Percentiles rank a stretch among this genome's conserved stretches.
Evolutionary conservation across 2,797 vertebrate genomes (phyloP).

Genomic region (Pitangus sulphuratus): DNA sequence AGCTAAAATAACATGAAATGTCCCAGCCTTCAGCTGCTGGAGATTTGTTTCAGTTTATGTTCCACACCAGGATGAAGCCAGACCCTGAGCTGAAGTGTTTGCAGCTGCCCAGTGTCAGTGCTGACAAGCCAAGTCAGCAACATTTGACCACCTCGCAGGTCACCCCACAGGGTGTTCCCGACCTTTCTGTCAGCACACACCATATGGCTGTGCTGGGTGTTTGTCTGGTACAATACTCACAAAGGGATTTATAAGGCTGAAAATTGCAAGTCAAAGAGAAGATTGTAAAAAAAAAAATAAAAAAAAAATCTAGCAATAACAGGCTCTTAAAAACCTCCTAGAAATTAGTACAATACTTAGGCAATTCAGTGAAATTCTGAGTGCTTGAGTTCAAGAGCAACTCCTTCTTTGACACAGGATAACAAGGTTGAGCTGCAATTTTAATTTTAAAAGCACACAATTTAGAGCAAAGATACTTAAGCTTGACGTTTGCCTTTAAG

Average conservation of each 20-base stretch:
- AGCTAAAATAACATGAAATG: background rate
- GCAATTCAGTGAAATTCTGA: background rate
- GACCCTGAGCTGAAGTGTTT: background rate
- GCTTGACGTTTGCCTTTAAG: background rate
- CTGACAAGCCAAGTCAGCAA: background rate
- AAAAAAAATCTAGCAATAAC: rapidly evolving
- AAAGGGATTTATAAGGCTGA: background rate
- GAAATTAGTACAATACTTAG: background rate
- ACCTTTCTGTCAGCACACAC: background rate
- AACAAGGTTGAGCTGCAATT: background rate
- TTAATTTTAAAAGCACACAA: background rate
- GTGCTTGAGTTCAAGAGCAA: background rate
- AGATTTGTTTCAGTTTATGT: background rate
- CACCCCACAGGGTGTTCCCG: background rate
- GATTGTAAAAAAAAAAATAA: background rate
- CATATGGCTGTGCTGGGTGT: background rate
- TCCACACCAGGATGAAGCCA: background rate
- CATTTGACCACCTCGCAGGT: background rate
- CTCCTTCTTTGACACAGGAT: background rate
- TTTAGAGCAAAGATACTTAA: background rate
- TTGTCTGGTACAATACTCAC: background rate
- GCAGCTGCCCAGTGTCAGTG: background rate
- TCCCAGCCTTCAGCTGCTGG: background rate
- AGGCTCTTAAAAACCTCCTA: background rate
- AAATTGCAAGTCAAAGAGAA: background rate